phyloP scores from a whole-genome alignment of 1,140 invertebrate genomes.

The Zaprionus ornatus region DNA sequence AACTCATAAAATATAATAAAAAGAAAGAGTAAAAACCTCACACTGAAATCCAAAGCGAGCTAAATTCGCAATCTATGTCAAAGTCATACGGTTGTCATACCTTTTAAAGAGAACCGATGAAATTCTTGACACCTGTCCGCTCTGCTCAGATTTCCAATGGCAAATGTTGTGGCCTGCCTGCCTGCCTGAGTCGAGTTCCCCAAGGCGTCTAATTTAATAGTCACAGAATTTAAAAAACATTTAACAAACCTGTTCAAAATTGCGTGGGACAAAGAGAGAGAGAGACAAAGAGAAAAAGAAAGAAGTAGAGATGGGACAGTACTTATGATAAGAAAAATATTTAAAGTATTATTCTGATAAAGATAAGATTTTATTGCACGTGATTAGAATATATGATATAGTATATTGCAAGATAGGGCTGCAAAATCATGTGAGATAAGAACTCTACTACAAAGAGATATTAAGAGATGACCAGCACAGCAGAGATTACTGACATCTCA shows the following conservation, averaged over 20 bases:
- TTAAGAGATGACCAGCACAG: not conserved
- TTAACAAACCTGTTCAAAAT: conserved; percentile 1
- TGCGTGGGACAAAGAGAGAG: not conserved
- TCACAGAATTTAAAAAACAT: not conserved
- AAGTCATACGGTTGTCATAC: conserved; percentile 55
- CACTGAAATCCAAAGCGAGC: conserved; percentile 30
- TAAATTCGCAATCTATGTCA: conserved; percentile 67
- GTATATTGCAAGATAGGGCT: not conserved
- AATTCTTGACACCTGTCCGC: conserved; percentile 59
- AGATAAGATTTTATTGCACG: conserved; percentile 5
- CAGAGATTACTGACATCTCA: not conserved
- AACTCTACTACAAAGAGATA: not conserved
- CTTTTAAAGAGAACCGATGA: conserved; percentile 31
- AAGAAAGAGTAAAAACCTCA: conserved; percentile 35
- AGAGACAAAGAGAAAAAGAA: not conserved
- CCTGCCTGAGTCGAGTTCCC: conserved; percentile 2
- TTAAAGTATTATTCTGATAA: not conserved
- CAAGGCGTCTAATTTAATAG: conserved; percentile 17
- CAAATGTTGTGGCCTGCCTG: conserved; percentile 4
- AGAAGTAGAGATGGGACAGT: not conserved
- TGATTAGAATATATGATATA: conserved; percentile 1
- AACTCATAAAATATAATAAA: conserved; percentile 27
- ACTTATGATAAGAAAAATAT: not conserved
- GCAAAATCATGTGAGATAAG: not conserved
- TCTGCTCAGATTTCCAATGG: conserved; percentile 56